phyloP scores from a whole-genome alignment of 2,113 vertebrate genomes.

The Ictalurus punctatus region DNA sequence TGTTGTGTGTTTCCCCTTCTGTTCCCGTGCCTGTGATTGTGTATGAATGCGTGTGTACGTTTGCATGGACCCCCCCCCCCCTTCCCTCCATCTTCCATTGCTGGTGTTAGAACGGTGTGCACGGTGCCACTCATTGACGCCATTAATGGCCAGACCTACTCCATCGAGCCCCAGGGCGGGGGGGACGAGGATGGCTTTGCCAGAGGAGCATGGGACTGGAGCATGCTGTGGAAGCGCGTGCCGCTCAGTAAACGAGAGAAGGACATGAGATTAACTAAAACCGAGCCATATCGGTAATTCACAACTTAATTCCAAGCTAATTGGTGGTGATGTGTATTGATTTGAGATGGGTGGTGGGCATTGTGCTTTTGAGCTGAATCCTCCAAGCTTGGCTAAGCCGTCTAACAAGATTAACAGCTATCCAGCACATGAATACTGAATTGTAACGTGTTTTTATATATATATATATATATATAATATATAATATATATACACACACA shows the following conservation, averaged over 20 bases:
- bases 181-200: conserved; percentile 95
- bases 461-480: too few species aligned
- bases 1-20: conserved; percentile 65
- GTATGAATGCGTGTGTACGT: conserved; percentile 41
- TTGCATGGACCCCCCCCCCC: conserved; percentile 53
- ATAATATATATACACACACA: too few species aligned
- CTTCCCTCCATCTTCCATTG: conserved; percentile 38
- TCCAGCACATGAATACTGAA: background rate
- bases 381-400: background rate
- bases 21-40: conserved; percentile 39
- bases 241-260: conserved; percentile 90
- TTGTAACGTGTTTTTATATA: background rate
- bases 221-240: conserved; percentile 99
- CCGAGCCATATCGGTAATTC: conserved; percentile 97
- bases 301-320: conserved; percentile 35
- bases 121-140: conserved; percentile 98
- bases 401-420: background rate
- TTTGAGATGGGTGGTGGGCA: conserved; percentile 27
- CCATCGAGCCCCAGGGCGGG: conserved; percentile 89
- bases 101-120: conserved; percentile 83
- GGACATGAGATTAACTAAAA: conserved; percentile 86
- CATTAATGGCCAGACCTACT: conserved; percentile 88
- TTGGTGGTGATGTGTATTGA: background rate
- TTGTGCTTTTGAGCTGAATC: background rate
- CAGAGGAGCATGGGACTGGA: conserved; percentile 99